These are phyloP conservation scores for Helicolenus hilgendorfi DNA, from an alignment of 2,797 vertebrate species.

Conservation along the genomic window DNA sequence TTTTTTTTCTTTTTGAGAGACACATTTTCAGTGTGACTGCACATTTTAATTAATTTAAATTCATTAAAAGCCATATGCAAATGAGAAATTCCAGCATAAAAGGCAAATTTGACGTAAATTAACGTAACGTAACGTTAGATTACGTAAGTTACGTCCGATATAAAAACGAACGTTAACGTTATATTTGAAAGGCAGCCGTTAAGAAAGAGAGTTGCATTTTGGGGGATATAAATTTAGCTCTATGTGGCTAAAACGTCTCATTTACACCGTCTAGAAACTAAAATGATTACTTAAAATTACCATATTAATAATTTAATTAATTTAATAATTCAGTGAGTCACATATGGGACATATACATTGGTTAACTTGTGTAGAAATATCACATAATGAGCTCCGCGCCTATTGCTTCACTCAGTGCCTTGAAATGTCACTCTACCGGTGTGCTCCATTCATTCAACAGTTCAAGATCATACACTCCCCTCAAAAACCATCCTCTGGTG, in stretches of 20 bases:
- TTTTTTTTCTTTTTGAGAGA: background rate
- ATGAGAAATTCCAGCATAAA: background rate
- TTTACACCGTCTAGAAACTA: background rate
- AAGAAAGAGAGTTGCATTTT: background rate
- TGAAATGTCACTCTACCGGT: constrained; percentile 3
- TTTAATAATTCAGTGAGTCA: background rate
- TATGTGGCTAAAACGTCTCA: background rate
- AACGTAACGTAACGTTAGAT: background rate
- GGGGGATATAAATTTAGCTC: constrained; percentile 7
- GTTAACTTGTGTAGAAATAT: background rate
- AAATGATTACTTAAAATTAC: background rate
- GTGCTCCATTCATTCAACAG: constrained; percentile 34
- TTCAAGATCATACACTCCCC: rapidly evolving
- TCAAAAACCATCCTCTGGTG: rapidly evolving
- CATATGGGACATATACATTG: background rate
- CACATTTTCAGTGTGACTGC: background rate
- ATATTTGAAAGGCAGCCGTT: background rate
- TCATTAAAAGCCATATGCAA: background rate
- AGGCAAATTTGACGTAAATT: background rate
- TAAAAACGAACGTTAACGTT: background rate
- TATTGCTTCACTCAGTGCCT: background rate
- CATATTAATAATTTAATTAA: background rate
- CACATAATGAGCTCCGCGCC: background rate
- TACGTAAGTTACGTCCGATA: background rate
- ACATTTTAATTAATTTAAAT: background rate